Evolutionary conservation across 2,113 vertebrate genomes (phyloP).

Genomic region (Leptobrachium ailaonicum): DNA sequence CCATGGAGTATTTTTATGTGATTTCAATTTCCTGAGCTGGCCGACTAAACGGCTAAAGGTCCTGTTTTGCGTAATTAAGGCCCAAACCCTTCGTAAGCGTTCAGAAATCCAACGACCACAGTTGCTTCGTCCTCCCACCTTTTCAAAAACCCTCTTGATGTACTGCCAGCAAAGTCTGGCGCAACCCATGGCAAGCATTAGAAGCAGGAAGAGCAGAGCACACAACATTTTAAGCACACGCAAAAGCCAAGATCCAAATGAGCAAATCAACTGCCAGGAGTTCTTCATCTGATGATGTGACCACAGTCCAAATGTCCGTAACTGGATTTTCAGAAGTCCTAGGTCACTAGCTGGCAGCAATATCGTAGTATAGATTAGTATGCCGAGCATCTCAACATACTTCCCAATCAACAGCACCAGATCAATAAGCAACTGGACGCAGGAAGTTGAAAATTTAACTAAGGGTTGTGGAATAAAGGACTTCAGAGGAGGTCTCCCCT

Average conservation of each 20-base stretch:
- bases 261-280: conserved; percentile 32
- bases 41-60: conserved; percentile 62
- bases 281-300: conserved; percentile 57
- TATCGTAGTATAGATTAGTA: conserved; percentile 73
- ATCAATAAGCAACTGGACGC: conserved; percentile 79
- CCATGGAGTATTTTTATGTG: conserved; percentile 51
- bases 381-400: conserved; percentile 70
- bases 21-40: conserved; percentile 52
- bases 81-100: conserved; percentile 59
- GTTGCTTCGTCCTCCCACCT: conserved; percentile 58
- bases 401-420: conserved; percentile 79
- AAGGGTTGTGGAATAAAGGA: conserved; percentile 66
- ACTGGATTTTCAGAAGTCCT: conserved; percentile 65
- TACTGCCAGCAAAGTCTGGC: conserved; percentile 64
- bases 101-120: conserved; percentile 47
- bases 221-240: conserved; percentile 66
- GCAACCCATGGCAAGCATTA: conserved; percentile 64
- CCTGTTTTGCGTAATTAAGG: conserved; percentile 65
- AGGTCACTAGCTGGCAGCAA: conserved; percentile 68
- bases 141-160: conserved; percentile 52
- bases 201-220: conserved; percentile 67
- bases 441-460: conserved; percentile 74
- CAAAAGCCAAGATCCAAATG: conserved; percentile 58
- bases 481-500: conserved; percentile 68
- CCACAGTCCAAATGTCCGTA: conserved; percentile 60